These are phyloP conservation scores for Vidua chalybeata DNA, from an alignment of 2,113 vertebrate species.

Conservation along the genomic window DNA sequence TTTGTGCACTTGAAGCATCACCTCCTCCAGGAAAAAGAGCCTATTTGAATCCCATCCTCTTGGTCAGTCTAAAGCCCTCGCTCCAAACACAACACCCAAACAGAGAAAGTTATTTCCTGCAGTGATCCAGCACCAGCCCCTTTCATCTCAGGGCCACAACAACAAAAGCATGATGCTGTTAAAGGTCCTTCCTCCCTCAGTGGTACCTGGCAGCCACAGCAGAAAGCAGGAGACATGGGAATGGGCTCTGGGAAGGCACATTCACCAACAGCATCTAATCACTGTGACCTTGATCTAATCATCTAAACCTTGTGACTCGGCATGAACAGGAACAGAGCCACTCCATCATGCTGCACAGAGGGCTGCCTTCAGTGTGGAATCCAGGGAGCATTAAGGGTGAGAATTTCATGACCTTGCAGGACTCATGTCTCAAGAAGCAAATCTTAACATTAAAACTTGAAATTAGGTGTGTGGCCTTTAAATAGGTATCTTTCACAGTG, in stretches of 20 bases:
- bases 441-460: not conserved
- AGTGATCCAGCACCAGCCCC: conserved; percentile 6
- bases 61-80: not conserved
- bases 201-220: not conserved
- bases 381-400: not conserved
- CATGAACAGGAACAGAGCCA: not conserved
- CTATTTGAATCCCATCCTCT: conserved; percentile 18
- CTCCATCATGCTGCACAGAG: not conserved
- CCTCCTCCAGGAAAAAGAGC: conserved; percentile 3
- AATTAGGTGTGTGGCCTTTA: not conserved
- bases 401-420: not conserved
- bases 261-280: not conserved
- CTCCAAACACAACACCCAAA: not conserved
- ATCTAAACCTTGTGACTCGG: not conserved
- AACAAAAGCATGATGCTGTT: not conserved
- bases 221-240: not conserved
- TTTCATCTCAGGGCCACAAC: not conserved
- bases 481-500: not conserved
- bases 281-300: not conserved
- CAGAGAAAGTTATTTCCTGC: not conserved
- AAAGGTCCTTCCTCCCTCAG: not conserved
- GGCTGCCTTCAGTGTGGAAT: not conserved
- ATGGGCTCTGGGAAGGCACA: not conserved
- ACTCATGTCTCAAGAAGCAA: not conserved
- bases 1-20: not conserved